Percentiles rank a stretch among this genome's conserved stretches.
phyloP scores from a whole-genome alignment of 2,888 invertebrate genomes.

The Drosophila macrothrix region DNA sequence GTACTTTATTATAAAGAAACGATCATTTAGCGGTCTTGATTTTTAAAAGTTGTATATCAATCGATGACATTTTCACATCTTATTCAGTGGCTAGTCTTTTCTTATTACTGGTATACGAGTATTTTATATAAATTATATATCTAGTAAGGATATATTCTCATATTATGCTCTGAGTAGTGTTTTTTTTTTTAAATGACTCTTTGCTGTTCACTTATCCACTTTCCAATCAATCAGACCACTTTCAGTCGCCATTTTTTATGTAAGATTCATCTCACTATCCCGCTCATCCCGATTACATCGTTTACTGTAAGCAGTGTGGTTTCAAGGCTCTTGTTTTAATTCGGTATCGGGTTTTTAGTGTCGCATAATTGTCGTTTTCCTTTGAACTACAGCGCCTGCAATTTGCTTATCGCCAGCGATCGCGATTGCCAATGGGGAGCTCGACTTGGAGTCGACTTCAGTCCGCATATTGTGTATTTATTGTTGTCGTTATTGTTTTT shows the following conservation, averaged over 20 bases:
- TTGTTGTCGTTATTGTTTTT: slow-evolving; percentile 34
- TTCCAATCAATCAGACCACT: slow-evolving; percentile 10
- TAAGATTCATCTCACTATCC: not conserved
- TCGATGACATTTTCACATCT: not conserved
- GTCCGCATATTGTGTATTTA: slow-evolving; percentile 24
- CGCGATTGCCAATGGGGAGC: slow-evolving; percentile 74
- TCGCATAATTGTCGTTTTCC: slow-evolving; percentile 78
- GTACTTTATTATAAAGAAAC: not conserved
- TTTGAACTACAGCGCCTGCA: slow-evolving; percentile 83
- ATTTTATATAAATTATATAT: not conserved
- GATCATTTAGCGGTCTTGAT: not conserved
- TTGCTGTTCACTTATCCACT: slow-evolving; percentile 3
- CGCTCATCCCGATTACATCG: not conserved
- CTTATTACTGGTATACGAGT: too few species aligned
- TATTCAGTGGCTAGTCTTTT: not conserved
- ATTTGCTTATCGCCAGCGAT: slow-evolving; percentile 83
- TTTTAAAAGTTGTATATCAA: not conserved
- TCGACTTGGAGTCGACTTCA: slow-evolving; percentile 39
- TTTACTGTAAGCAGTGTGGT: not conserved
- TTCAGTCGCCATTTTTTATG: slow-evolving; percentile 39
- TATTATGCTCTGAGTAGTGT: not conserved
- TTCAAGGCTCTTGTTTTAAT: slow-evolving; percentile 62
- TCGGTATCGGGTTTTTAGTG: slow-evolving; percentile 58
- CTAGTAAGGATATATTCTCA: not conserved
- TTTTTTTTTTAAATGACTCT: not conserved